Evolutionary conservation across 2,797 vertebrate species (phyloP).

Genomic region (Ptychobarbus kaznakovi): DNA sequence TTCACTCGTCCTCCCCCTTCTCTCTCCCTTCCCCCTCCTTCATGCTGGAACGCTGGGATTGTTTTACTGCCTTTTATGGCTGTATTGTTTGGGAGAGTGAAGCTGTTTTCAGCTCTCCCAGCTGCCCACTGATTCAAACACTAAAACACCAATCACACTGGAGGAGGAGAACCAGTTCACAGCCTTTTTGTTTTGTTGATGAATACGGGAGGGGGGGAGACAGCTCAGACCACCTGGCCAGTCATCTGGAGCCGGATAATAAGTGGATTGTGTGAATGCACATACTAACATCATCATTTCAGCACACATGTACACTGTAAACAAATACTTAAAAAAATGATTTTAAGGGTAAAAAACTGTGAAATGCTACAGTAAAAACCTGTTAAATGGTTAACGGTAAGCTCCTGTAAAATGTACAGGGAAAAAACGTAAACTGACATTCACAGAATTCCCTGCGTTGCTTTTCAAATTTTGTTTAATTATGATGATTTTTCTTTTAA

Average conservation of each 20-base stretch:
- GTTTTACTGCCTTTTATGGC: constrained; percentile 68
- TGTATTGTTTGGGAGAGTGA: constrained; percentile 62
- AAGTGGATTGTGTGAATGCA: constrained; percentile 66
- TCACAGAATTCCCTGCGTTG: too few relatives aligned
- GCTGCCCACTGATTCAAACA: constrained; percentile 58
- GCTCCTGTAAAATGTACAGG: too few relatives aligned
- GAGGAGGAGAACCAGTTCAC: constrained; percentile 62
- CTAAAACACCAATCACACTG: constrained; percentile 52
- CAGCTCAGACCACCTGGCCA: constrained; percentile 69
- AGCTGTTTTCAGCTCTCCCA: constrained; percentile 57
- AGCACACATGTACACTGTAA: constrained; percentile 26
- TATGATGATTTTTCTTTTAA: too few relatives aligned
- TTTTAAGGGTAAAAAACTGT: too few relatives aligned
- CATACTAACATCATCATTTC: constrained; percentile 65
- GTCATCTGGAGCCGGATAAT: constrained; percentile 73
- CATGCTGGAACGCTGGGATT: constrained; percentile 52
- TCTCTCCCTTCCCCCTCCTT: constrained; percentile 50
- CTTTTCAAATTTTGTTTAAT: too few relatives aligned
- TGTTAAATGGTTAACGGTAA: too few relatives aligned
- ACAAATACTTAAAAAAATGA: too few relatives aligned
- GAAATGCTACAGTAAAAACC: too few relatives aligned
- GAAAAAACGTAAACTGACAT: too few relatives aligned
- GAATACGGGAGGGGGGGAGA: background rate
- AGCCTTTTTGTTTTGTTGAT: constrained; percentile 38
- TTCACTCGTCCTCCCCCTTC: constrained; percentile 16